These are phyloP conservation scores for Rhinoptilus africanus DNA, from an alignment of 2,113 vertebrate species.

Conservation along the genomic window DNA sequence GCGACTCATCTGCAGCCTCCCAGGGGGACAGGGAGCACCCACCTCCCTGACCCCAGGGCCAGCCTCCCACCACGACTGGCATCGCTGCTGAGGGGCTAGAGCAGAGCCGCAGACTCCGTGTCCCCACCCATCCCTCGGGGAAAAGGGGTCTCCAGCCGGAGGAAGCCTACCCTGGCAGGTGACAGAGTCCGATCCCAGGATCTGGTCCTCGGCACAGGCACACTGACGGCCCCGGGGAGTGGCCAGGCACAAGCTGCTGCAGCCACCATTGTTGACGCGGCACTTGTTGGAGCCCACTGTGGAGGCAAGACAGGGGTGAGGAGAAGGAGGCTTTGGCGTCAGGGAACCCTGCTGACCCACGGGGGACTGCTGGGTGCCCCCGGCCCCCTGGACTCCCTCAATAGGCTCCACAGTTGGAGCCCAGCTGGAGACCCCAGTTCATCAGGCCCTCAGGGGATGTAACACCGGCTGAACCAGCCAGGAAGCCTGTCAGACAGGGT, in stretches of 20 bases:
- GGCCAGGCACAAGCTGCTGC: slow-evolving; percentile 93
- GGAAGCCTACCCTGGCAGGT: slow-evolving; percentile 85
- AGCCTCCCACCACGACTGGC: neutral
- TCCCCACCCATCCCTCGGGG: too few relatives aligned
- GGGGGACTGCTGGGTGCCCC: neutral
- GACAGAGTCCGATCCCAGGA: slow-evolving; percentile 81
- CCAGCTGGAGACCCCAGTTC: neutral
- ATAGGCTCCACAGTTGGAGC: neutral
- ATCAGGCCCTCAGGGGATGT: neutral
- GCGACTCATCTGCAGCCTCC: neutral
- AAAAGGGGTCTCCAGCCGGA: neutral
- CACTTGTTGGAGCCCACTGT: slow-evolving; percentile 88
- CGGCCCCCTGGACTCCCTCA: accelerated
- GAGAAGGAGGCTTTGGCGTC: neutral
- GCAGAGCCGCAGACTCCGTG: accelerated
- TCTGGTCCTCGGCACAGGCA: slow-evolving; percentile 92
- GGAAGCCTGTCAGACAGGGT: neutral
- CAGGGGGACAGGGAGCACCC: neutral
- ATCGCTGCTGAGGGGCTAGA: neutral
- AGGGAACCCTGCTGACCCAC: accelerated
- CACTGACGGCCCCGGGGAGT: slow-evolving; percentile 86
- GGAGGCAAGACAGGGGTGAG: neutral
- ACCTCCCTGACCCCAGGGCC: neutral
- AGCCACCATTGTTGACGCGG: slow-evolving; percentile 90
- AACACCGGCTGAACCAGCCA: neutral